Conservation (phyloP, 2,888 invertebrate species). For the Drosophila koepferae region DNA sequence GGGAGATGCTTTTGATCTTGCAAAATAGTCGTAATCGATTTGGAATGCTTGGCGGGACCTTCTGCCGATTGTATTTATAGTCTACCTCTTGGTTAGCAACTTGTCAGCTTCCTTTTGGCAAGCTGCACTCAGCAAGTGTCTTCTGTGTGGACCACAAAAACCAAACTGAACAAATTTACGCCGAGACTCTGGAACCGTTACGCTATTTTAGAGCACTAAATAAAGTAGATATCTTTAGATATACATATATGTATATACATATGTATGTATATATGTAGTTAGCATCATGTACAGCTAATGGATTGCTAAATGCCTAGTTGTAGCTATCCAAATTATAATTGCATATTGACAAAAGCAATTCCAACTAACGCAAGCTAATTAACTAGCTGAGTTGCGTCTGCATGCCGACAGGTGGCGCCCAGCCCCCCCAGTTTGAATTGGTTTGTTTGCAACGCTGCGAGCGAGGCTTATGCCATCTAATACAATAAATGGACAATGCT, state of each 20-base stretch:
- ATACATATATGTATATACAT: no score
- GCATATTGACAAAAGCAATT: conserved; percentile 14
- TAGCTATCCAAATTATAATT: neutral
- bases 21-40: conserved; percentile 80
- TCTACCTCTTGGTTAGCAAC: conserved; percentile 68
- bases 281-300: neutral
- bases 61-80: conserved; percentile 33
- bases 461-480: conserved; percentile 49
- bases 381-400: conserved; percentile 13
- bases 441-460: neutral
- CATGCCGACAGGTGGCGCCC: conserved; percentile 44
- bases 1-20: conserved; percentile 67
- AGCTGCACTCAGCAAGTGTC: conserved; percentile 71
- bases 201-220: conserved; percentile 53
- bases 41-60: conserved; percentile 81
- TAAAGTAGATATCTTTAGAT: neutral
- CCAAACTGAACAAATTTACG: conserved; percentile 30
- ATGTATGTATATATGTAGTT: neutral
- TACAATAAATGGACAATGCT: conserved; percentile 67
- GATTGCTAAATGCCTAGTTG: neutral
- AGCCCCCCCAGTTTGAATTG: neutral
- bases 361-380: conserved; percentile 20
- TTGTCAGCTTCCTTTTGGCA: conserved; percentile 83
- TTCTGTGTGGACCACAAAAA: conserved; percentile 60
- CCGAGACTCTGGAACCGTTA: conserved; percentile 66